A percentile compares a stretch with the other conserved stretches of the same genome.
Conservation (phyloP, 23 tunicate species). For the Styela plicata region DNA sequence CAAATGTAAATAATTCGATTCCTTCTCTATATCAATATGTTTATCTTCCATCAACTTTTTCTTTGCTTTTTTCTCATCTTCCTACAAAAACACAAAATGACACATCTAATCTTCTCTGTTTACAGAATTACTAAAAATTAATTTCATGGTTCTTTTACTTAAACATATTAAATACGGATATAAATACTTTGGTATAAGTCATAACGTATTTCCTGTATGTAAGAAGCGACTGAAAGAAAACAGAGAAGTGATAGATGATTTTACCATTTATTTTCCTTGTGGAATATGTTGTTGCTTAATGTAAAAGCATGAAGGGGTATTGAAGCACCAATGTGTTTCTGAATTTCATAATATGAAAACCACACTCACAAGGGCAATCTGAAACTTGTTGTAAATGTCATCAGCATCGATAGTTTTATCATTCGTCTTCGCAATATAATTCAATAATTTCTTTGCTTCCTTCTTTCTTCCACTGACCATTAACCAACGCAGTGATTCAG, state of each 20-base stretch:
- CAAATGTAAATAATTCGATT: neutral
- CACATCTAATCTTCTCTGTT: neutral
- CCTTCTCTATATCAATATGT: neutral
- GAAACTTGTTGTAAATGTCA: neutral
- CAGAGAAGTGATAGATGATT: too few relatives aligned
- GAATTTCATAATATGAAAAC: too few relatives aligned
- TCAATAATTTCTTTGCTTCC: neutral
- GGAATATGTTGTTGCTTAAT: too few relatives aligned
- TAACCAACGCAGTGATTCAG: slow-evolving; percentile 17
- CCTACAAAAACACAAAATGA: neutral
- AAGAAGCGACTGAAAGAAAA: too few relatives aligned
- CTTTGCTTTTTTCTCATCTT: neutral
- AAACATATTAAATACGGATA: too few relatives aligned
- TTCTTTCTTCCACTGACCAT: neutral
- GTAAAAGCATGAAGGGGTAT: too few relatives aligned
- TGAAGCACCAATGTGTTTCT: neutral
- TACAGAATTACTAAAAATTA: too few relatives aligned
- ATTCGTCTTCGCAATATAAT: neutral
- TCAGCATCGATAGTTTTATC: neutral
- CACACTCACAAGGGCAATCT: neutral
- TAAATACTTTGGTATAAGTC: too few relatives aligned
- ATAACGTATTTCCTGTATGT: too few relatives aligned
- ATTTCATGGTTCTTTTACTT: too few relatives aligned
- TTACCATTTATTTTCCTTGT: too few relatives aligned
- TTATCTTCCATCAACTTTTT: neutral